Evolutionary conservation across 1,140 invertebrate species (phyloP).

Genomic region (Parapsyche elsis): DNA sequence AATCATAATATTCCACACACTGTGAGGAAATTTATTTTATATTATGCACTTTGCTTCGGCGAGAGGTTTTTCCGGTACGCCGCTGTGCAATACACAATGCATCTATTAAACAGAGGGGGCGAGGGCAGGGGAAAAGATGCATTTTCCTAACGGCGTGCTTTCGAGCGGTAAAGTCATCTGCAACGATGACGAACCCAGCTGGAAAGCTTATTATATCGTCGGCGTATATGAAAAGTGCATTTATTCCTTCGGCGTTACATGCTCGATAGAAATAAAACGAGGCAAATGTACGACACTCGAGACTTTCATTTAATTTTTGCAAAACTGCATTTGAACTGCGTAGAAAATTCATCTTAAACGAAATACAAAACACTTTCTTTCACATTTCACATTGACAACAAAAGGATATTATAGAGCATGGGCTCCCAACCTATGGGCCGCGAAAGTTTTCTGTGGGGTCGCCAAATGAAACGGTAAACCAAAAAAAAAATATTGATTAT

Average conservation of each 20-base stretch:
- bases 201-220: conserved; percentile 14
- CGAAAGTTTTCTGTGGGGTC: too few relatives aligned
- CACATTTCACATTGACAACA: too few relatives aligned
- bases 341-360: too few relatives aligned
- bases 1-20: background rate
- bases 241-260: background rate
- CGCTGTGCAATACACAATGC: background rate
- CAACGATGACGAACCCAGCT: conserved; percentile 14
- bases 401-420: too few relatives aligned
- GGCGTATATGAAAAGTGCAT: conserved; percentile 8
- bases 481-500: too few relatives aligned
- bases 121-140: background rate
- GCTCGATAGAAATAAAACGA: background rate
- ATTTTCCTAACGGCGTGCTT: conserved; percentile 7
- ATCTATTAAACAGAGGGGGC: background rate
- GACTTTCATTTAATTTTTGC: too few relatives aligned
- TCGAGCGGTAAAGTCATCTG: conserved; percentile 1
- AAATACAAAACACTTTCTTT: too few relatives aligned
- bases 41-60: background rate
- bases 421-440: too few relatives aligned
- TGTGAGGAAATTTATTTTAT: background rate
- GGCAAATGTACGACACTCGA: conserved; percentile 22
- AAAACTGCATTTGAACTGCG: too few relatives aligned
- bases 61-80: too few relatives aligned
- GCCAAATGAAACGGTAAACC: too few relatives aligned